Evolutionary conservation across 2,113 vertebrate species (phyloP).

Genomic region (Steatornis caripensis): DNA sequence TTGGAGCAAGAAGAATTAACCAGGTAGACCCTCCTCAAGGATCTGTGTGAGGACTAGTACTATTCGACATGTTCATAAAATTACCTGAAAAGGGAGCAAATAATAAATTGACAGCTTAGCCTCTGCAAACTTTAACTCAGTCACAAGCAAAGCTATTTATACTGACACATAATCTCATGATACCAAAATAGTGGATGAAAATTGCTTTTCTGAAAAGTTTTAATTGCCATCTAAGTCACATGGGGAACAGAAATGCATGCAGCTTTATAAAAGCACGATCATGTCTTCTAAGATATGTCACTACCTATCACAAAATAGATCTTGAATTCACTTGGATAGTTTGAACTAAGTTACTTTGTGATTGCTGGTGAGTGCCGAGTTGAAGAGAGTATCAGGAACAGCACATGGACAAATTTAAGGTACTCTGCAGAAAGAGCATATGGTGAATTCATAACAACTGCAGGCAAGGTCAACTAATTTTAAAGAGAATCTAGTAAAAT

Average conservation of each 20-base stretch:
- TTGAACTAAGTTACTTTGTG: not conserved
- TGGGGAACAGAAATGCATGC: not conserved
- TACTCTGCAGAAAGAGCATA: not conserved
- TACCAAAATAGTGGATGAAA: not conserved
- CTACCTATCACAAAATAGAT: not conserved
- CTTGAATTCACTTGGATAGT: not conserved
- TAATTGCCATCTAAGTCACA: not conserved
- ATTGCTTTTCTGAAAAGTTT: not conserved
- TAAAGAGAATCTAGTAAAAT: not conserved
- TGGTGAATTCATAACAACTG: not conserved
- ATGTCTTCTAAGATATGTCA: not conserved
- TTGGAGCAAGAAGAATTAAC: not conserved
- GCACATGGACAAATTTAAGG: not conserved
- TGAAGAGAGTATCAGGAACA: not conserved
- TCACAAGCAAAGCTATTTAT: not conserved
- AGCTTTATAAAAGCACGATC: not conserved
- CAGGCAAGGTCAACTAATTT: not conserved
- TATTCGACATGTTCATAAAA: not conserved
- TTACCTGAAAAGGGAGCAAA: not conserved
- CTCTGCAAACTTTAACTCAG: not conserved
- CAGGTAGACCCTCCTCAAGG: not conserved
- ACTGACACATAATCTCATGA: not conserved
- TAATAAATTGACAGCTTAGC: not conserved
- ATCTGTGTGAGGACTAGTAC: not conserved
- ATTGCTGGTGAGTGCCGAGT: fast-evolving